Conservation (phyloP, 2,113 vertebrate genomes). For the Dasypus novemcinctus region DNA sequence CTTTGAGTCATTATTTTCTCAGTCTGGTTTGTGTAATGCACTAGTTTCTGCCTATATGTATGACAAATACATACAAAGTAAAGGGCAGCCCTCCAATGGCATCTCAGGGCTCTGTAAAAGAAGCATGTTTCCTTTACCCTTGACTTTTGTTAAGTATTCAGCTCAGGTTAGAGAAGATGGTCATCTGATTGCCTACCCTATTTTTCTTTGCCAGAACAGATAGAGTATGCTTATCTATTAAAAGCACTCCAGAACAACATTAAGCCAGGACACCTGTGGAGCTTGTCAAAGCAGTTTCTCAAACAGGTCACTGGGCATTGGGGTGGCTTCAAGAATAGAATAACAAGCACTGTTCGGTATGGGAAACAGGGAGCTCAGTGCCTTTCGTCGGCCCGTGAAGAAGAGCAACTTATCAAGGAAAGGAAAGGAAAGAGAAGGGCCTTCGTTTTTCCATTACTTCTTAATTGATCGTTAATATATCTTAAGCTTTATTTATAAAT, state of each 20-base stretch:
- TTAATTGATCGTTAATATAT: neutral
- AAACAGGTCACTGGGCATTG: constrained; percentile 79
- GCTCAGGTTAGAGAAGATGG: constrained; percentile 77
- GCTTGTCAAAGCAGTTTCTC: constrained; percentile 79
- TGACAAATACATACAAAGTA: constrained; percentile 43
- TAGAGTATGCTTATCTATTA: constrained; percentile 82
- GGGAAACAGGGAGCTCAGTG: constrained; percentile 47
- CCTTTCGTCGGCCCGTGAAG: constrained; percentile 22
- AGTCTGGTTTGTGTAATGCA: constrained; percentile 45
- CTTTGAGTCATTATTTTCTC: constrained; percentile 18
- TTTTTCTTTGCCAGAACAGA: constrained; percentile 82
- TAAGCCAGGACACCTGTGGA: constrained; percentile 83
- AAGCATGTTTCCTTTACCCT: constrained; percentile 78
- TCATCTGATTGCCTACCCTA: constrained; percentile 80
- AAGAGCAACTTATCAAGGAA: neutral
- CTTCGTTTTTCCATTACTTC: neutral
- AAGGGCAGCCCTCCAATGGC: constrained; percentile 34
- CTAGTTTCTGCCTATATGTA: neutral
- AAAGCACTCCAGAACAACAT: constrained; percentile 79
- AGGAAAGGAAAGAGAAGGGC: neutral
- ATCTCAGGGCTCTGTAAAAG: constrained; percentile 39
- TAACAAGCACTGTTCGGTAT: constrained; percentile 72
- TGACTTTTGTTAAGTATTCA: constrained; percentile 82
- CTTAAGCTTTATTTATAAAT: neutral
- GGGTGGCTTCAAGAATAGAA: constrained; percentile 73